Base-by-base conservation (phyloP, 2,888 invertebrate species). In the Microplitis deprimator region DNA sequence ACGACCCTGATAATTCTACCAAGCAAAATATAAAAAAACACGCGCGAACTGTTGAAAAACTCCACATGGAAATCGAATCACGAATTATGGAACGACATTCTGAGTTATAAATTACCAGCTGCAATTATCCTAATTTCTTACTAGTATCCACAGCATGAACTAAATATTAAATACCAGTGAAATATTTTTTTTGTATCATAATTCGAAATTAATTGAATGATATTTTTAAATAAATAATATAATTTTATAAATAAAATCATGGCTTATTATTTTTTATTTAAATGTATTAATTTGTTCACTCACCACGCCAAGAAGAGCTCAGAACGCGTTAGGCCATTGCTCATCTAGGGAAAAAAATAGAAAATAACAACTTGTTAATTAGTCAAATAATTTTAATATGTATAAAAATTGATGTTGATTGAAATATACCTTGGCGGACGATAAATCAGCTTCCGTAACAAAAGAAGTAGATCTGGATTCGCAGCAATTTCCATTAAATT, bases 1-100 rank as follows among this genome's bases (percentile, higher is more conserved):
- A 93, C 85, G 84, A 89, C 40, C 17, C 77, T 10, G 84, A 86
- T 10, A 86, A 88, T 79, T 80, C 83, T 62, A 86, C 86, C 13
- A 77, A 78, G 59, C 93, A 95, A 84, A 93, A 93, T 84, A 95
- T 96, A 70, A 96, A 96, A 89, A 96, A 97, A 84, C 96, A 96
- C 89, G 92, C 94, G 4, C 92, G 95, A 80, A 96, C 96, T 88
- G 95, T 97, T 0, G 95, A 96, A 85, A 97, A 96, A 91, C 90
- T 97, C 79, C 97, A 97, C 90, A 91, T 92, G 10, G 94, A 95
- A 83, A 89, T 97, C 16, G 96, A 97, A 89, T 91, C 92, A 73
- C 94, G 93, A 86, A 97, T 97, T 82, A 92, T 95, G 87, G 92
- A 92, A 83, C 93, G 93, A 82, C 97, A 97, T 88, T 90, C 92